Base-by-base conservation (phyloP, 2,797 vertebrate genomes). In the Rhincodon typus region DNA sequence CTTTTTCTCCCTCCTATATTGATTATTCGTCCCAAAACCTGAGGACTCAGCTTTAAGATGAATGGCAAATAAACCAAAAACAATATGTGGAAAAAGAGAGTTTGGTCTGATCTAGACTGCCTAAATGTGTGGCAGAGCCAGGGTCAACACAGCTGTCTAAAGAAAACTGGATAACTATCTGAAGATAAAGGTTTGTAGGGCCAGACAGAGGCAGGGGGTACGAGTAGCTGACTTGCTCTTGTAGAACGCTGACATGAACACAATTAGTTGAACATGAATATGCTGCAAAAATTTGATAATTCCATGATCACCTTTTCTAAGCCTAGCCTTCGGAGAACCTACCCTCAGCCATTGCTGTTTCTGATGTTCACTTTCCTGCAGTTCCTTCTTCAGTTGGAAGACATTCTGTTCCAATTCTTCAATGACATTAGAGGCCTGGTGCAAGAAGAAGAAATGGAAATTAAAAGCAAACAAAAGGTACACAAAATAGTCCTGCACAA, bases 281-380 rank as follows among this genome's bases (percentile, higher is more conserved):
- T 77, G 30, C 27, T 74, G 74, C 15, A 77, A 77, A 34, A 34
- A 77, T n/a, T 77, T 34, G 34, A 15, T 77, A 12, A 77, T 77
- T 77, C 72, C 38, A 19, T 93, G 90, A 93, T 93, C 62, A 38
- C 66, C 94, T 5, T n/a, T 4, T 17, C 30, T n/a, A 17, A 19
- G 12, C 34, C 27, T 27, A 19, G 30, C 94, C 46, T 95, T 72
- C 70, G 53, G 27, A 53, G 46, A 96, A 1, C 97, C 98, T 97
- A 99, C 99, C 97, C 96, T 97, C 96, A 98, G 96, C 97, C 98
- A 97, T 67, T 98, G 98, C 94, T 98, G 97, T 96, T 97, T 97
- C 96, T 97, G 97, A 96, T 97, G 97, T 93, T 99, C 98, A 93
- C 97, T 97, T 95, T 99, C 98, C 95, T 98, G 97, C 95, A 98